These are phyloP conservation scores for Drosophila antonietae DNA, from an alignment of 2,888 invertebrate species.

Conservation along the genomic window DNA sequence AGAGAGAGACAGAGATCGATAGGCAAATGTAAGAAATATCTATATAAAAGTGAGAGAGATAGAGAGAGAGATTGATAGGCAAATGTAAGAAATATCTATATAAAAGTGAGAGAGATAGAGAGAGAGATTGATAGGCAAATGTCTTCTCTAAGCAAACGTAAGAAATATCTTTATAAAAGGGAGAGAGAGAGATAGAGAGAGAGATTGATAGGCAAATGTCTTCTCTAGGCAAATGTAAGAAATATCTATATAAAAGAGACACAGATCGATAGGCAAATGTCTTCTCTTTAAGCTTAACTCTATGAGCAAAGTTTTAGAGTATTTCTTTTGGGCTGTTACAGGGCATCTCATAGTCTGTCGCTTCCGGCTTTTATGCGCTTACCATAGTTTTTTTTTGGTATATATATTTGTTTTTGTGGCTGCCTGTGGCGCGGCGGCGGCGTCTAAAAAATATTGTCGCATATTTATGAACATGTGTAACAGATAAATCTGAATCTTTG, in stretches of 20 bases:
- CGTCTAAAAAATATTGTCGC: constrained; percentile 76
- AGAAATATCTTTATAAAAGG: neutral
- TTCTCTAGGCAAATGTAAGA: too few relatives aligned
- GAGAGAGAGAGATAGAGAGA: too few relatives aligned
- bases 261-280: neutral
- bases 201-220: too few relatives aligned
- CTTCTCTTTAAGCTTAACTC: neutral
- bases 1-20: too few relatives aligned
- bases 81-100: too few relatives aligned
- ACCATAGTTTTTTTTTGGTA: neutral
- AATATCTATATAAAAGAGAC: too few relatives aligned
- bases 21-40: too few relatives aligned
- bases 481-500: constrained; percentile 72
- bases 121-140: too few relatives aligned
- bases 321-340: neutral
- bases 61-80: too few relatives aligned
- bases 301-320: neutral
- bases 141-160: neutral
- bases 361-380: neutral
- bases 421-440: constrained; percentile 32
- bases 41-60: too few relatives aligned
- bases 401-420: constrained; percentile 7
- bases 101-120: too few relatives aligned
- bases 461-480: constrained; percentile 81
- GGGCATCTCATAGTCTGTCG: neutral